Base-by-base conservation (phyloP, 1,140 invertebrate genomes). In the Saccostrea glomerata region DNA sequence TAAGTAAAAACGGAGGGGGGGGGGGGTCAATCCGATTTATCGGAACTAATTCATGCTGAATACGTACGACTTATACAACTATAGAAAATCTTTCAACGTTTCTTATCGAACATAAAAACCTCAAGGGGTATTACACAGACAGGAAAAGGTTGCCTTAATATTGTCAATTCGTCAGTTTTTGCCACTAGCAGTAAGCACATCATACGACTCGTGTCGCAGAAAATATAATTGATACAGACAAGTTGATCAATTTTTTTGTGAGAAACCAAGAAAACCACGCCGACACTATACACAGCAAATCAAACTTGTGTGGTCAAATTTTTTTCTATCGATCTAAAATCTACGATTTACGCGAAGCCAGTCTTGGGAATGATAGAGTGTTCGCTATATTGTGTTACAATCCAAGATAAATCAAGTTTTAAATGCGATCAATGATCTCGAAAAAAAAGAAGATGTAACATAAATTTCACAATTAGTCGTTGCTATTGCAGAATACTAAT, bases 261-360 rank as follows among this genome's bases (percentile, higher is more conserved):
- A n/a, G 15, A 20, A 17, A 63, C 58, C 58, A 20, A 63, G n/a
- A n/a, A 63, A 63, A 63, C 58, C 15, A 63, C 58, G n/a, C 17
- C 58, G 58, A 47, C 6, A 9, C 47, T 47, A n/a, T n/a, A 47
- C 58, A 63, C 58, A 20, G 58, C 70, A 77, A 47, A 25, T 77
- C 70, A 77, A 77, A 77, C 25, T 77, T 77, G 11, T 77, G 70
- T 77, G 70, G 23, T 77, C 25, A 36, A 77, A 36, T 30, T 30
- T 30, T 30, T 77, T 36, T 25, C 23, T 77, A 77, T 77, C 70
- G 70, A 77, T 77, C 70, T 77, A 11, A 77, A 36, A 77, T 77
- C 70, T 77, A 77, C 70, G 70, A 77, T 30, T 30, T 77, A 63
- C 15, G 70, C 25, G 23, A 77, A 77, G 25, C 70, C 12, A 30